phyloP scores from a whole-genome alignment of 2,113 vertebrate species.

The Stigmatopora argus region DNA sequence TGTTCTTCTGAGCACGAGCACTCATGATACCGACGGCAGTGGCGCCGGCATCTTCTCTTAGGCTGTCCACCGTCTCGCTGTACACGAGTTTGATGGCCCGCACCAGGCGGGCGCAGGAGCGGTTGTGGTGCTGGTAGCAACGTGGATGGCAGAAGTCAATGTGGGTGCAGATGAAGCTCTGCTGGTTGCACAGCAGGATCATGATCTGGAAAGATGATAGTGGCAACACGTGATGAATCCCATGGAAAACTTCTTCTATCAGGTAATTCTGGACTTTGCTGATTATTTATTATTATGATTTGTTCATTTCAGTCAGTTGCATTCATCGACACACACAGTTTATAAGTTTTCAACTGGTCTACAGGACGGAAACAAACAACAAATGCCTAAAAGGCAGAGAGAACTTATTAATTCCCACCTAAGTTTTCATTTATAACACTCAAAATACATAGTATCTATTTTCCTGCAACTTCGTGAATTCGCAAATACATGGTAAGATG shows the following conservation, averaged over 20 bases:
- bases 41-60: slow-evolving; percentile 73
- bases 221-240: neutral
- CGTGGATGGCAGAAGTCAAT: slow-evolving; percentile 94
- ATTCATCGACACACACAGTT: too few species aligned
- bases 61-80: slow-evolving; percentile 86
- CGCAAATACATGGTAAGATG: too few species aligned
- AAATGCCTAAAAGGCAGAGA: too few species aligned
- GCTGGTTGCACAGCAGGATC: slow-evolving; percentile 96
- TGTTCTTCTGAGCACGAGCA: slow-evolving; percentile 83
- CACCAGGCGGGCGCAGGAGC: slow-evolving; percentile 91
- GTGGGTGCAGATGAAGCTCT: slow-evolving; percentile 97
- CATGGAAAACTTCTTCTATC: neutral
- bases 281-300: too few species aligned
- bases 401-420: too few species aligned
- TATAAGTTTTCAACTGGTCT: too few species aligned
- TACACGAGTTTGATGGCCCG: slow-evolving; percentile 95
- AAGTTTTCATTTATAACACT: too few species aligned
- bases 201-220: slow-evolving; percentile 76
- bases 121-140: slow-evolving; percentile 96
- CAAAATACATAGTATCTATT: too few species aligned
- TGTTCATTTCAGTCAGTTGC: too few species aligned
- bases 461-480: too few species aligned
- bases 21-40: slow-evolving; percentile 49
- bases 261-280: neutral
- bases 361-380: too few species aligned